Conservation (phyloP, 2,113 vertebrate species). For the Orthonyx spaldingii region DNA sequence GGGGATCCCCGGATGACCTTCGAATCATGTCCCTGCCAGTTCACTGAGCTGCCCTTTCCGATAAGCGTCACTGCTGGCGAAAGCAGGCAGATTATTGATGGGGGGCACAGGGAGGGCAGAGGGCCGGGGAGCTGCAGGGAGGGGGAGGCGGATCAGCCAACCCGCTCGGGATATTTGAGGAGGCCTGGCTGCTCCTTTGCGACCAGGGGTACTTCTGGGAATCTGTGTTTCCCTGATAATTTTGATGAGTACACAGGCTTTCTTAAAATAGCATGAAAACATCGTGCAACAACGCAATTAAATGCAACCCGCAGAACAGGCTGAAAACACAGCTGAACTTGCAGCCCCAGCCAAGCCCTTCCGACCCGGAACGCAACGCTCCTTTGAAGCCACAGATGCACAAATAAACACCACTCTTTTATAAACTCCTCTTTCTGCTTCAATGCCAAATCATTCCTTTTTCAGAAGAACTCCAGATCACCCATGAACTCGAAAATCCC, state of each 20-base stretch:
- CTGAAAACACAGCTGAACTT: background rate
- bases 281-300: background rate
- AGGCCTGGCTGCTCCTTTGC: background rate
- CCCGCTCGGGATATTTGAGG: background rate
- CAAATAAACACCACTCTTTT: background rate
- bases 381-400: background rate
- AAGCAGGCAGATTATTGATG: slow-evolving; percentile 12
- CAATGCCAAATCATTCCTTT: background rate
- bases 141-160: accelerated
- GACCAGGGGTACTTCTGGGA: background rate
- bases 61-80: slow-evolving; percentile 1
- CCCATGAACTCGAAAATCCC: background rate
- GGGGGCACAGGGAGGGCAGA: background rate
- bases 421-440: background rate
- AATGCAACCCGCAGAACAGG: background rate
- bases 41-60: slow-evolving; percentile 50
- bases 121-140: accelerated
- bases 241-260: background rate
- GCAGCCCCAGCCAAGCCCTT: background rate
- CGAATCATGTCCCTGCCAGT: background rate
- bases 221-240: background rate
- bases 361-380: background rate
- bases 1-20: slow-evolving; percentile 32
- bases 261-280: slow-evolving; percentile 14
- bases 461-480: background rate